Conservation (phyloP, 2,797 vertebrate species). For the Neopelma chrysocephalum region DNA sequence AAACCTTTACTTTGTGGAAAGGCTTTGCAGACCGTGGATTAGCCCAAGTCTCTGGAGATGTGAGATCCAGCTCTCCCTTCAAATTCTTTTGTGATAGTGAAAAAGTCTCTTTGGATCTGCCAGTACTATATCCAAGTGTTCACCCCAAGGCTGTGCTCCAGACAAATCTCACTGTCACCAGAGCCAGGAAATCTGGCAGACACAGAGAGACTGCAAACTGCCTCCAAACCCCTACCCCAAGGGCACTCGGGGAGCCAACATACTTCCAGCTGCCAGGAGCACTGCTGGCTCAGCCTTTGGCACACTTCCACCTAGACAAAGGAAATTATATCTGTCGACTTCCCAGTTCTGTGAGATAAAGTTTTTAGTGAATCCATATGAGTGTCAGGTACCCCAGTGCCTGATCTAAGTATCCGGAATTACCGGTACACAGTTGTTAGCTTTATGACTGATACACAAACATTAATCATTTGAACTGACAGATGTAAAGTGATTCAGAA, state of each 20-base stretch:
- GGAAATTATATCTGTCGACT: rapidly evolving
- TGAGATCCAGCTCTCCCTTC: neutral
- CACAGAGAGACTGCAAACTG: neutral
- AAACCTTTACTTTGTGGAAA: neutral
- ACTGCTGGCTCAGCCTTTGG: neutral
- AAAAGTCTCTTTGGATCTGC: neutral
- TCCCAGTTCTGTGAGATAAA: neutral
- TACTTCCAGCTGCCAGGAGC: neutral
- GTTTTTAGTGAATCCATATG: rapidly evolving
- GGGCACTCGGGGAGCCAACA: neutral
- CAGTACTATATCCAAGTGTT: neutral
- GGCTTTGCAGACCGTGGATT: neutral
- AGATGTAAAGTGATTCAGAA: neutral
- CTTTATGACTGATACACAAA: neutral
- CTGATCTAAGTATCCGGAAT: neutral
- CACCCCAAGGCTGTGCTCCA: neutral
- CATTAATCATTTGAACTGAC: neutral
- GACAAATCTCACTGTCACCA: neutral
- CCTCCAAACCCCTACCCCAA: neutral
- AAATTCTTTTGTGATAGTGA: neutral
- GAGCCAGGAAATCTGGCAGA: neutral
- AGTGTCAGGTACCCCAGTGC: neutral
- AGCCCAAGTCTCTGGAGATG: neutral
- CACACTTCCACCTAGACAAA: no score
- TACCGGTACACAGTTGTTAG: neutral